A percentile compares a stretch with the other conserved stretches of the same genome.
These are phyloP conservation scores for Rhodinocichla rosea DNA, from an alignment of 2,113 vertebrate species.

Conservation along the genomic window DNA sequence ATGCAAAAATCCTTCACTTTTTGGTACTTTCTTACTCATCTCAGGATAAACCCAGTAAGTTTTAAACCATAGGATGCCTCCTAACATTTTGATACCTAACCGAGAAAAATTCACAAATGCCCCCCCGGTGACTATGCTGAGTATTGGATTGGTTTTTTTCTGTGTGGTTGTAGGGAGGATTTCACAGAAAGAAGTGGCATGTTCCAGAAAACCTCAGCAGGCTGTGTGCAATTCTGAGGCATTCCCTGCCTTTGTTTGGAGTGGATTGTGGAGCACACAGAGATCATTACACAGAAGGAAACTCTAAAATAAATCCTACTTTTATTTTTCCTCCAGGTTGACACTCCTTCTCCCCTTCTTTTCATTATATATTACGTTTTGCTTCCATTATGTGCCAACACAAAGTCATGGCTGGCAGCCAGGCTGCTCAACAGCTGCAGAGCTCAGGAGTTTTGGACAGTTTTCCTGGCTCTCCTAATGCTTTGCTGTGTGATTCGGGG, in stretches of 20 bases:
- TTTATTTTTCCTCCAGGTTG: neutral
- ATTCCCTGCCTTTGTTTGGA: neutral
- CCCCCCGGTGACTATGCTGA: neutral
- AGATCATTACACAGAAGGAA: neutral
- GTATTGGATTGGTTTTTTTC: neutral
- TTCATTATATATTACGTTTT: neutral
- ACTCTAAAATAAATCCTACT: neutral
- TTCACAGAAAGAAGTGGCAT: neutral
- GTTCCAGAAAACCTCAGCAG: neutral
- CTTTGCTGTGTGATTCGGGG: neutral
- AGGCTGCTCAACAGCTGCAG: neutral
- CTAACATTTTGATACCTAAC: neutral
- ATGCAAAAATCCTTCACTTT: neutral
- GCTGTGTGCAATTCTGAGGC: neutral
- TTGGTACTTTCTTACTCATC: neutral
- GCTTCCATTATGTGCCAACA: neutral
- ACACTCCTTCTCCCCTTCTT: neutral
- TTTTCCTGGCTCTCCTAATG: neutral
- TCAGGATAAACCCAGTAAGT: neutral
- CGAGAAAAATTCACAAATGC: neutral
- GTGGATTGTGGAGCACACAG: neutral
- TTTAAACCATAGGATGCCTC: neutral
- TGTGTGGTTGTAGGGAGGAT: neutral
- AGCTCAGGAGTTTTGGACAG: neutral
- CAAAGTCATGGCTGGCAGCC: neutral